Evolutionary conservation across 2,888 invertebrate species (phyloP), one percentile per base, ranked within the genome.

Genomic region (Drosophila infuscata): DNA sequence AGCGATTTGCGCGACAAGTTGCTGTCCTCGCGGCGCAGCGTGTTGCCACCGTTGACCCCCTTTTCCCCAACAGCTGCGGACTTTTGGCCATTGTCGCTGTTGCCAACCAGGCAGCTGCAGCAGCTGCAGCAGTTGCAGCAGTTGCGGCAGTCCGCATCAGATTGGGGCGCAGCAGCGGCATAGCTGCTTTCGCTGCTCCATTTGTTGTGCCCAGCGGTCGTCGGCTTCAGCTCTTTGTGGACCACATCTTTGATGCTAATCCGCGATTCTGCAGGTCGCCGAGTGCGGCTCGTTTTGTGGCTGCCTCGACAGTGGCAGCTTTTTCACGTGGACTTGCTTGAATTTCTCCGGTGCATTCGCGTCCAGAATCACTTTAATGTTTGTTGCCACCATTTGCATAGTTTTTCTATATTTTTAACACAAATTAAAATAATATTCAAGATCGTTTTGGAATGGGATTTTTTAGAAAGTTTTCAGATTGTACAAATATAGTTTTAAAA

Each of bases 251-350:
- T 91, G 38, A 76, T 75, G 48, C 91, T 6, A 92, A 69, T 20
- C 94, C 94, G 70, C 93, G 94, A 83, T 94, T 94, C 33, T 94
- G 94, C 58, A 94, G 91, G 82, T 94, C 94, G 5, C 94, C 94
- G 43, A 94, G 88, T 20, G 94, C 94, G 29, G 94, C 92, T 76
- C 94, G 91, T 75, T 92, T 93, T 46, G 88, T 80, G 74, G 74
- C 78, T 43, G 74, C 89, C 71, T 85, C 88, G 58, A 79, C 62
- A 80, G 81, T 67, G 81, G 86, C 66, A 92, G 57, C 81, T 92
- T 93, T 72, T 92, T 92, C 3, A 83, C 76, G 70, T 91, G 91
- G 3, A 84, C 81, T 54, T 89, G 91, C 41, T 86, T 89, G 17
- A 83, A 74, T 35, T 88, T 91, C 57, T 89, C 91, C 49, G 91